Conservation (phyloP, 2,113 vertebrate genomes). For the Tachysurus fulvidraco region DNA sequence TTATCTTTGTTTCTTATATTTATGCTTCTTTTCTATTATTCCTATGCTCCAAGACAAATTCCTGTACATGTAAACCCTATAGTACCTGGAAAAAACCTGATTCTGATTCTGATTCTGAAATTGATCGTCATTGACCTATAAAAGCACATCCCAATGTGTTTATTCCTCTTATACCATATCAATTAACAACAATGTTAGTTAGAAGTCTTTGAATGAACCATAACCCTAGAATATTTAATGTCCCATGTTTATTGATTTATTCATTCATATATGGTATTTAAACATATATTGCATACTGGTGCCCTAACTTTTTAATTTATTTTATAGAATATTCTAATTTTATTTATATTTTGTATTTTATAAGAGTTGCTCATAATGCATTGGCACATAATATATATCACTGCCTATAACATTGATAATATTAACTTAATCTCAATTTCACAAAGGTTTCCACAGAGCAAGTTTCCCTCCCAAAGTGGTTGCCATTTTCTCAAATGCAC, state of each 20-base stretch:
- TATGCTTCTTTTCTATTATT: too few species aligned
- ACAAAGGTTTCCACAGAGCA: conserved; percentile 78
- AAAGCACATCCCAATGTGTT: background rate
- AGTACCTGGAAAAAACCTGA: too few species aligned
- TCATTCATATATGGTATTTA: background rate
- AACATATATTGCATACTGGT: background rate
- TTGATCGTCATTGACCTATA: background rate
- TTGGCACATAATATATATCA: background rate
- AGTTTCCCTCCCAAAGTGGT: conserved; percentile 87
- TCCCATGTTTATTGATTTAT: background rate
- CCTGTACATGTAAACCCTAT: too few species aligned
- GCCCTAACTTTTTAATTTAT: background rate
- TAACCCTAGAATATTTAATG: background rate
- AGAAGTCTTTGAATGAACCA: background rate
- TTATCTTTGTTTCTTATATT: too few species aligned
- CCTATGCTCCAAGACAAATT: too few species aligned
- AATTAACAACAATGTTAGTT: background rate
- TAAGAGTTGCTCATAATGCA: too few species aligned
- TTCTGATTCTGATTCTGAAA: too few species aligned
- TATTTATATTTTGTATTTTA: background rate
- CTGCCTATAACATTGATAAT: background rate
- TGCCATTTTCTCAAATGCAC: conserved; percentile 83
- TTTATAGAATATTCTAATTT: background rate
- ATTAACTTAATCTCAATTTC: background rate
- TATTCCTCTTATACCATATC: background rate